Base-by-base conservation (phyloP, 2,797 vertebrate species). In the Onychomys torridus region DNA sequence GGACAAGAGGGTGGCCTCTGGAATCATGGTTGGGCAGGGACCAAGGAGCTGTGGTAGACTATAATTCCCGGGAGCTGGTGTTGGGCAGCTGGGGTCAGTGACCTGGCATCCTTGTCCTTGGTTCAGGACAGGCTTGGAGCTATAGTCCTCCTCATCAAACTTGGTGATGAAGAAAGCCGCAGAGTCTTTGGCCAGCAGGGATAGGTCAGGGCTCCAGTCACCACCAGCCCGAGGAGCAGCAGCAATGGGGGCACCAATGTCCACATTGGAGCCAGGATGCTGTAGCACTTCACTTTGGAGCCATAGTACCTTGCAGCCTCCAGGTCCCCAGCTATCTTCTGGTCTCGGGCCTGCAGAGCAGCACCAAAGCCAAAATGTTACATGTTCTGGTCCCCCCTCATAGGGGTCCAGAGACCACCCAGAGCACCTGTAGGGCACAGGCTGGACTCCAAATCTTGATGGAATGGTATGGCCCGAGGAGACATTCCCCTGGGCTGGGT, bases 261-360 rank as follows among this genome's bases (percentile, higher is more conserved):
- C 99, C 99, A 99, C 52, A 99, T 99, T 0, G 99, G 99, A 0
- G 99, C 99, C 98, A 99, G 98, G 93, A 99, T 99, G 97, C 99
- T 99, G 99, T 99, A 99, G 99, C 99, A 99, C 94, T 99, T 99
- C 7, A 99, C 99, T 96, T 99, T 99, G 98, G 99, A 99, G 2
- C 99, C 99, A 37, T 99, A 99, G 95, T 98, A 99, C 97, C 98
- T 99, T 19, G 99, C 99, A 0, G 99, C 98, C 96, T 99, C 99
- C 98, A 99, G 98, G 40, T 99, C 99, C 1, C 99, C 99, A 1
- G 99, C 98, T 65, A 99, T 99, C 97, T 99, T 99, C 98, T 99
- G 99, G 97, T 99, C 99, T 94, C 99, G 98, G 6, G 99, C 99
- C 99, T 99, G 96, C n/a, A 73, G 55, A 2, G 63, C 9, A 3